Percentiles rank a stretch among this genome's conserved stretches.
Conservation (phyloP, 2,888 invertebrate genomes). For the Byasa hedistus region DNA sequence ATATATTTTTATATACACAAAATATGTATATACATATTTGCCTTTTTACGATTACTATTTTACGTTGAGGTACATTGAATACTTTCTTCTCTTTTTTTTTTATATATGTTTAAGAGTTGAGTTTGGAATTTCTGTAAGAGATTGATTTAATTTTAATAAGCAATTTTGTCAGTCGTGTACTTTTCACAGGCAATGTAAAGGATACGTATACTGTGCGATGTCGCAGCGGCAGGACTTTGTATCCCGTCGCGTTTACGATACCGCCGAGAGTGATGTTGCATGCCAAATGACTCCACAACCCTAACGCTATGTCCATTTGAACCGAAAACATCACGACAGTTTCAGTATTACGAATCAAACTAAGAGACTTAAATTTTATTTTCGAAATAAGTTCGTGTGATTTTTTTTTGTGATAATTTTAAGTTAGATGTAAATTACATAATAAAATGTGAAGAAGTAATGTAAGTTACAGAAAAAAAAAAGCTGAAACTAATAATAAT, state of each 20-base stretch:
- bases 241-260: conserved; percentile 11
- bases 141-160: background rate
- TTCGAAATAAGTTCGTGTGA: background rate
- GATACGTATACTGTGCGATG: background rate
- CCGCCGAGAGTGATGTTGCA: background rate
- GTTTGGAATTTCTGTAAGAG: background rate
- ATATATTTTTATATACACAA: too few relatives aligned
- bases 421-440: background rate
- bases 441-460: background rate
- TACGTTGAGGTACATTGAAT: too few relatives aligned
- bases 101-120: too few relatives aligned
- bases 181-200: conserved; percentile 10
- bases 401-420: background rate
- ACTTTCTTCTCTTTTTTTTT: too few relatives aligned
- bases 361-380: background rate
- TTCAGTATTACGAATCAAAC: background rate
- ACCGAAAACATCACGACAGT: background rate
- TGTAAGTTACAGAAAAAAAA: background rate
- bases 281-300: background rate
- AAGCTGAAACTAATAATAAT: background rate
- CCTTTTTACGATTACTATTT: too few relatives aligned
- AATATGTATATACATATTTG: too few relatives aligned
- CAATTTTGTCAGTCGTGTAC: background rate
- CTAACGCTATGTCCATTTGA: background rate
- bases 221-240: conserved; percentile 10